phyloP scores from a whole-genome alignment of 2,797 vertebrate species.

The Rhodeus uyekii region DNA sequence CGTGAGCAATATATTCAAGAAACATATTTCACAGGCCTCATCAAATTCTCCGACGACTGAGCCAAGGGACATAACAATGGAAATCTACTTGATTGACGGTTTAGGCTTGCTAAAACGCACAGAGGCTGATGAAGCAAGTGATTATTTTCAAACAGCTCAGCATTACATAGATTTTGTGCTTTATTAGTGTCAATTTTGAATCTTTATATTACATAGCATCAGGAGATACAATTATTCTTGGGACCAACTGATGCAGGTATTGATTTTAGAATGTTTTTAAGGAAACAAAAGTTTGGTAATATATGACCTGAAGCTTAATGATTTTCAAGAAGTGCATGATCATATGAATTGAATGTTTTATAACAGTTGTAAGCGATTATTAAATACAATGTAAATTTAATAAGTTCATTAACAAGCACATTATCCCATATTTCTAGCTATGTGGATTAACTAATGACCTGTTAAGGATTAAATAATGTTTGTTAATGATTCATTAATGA shows the following conservation, averaged over 20 bases:
- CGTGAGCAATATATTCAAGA: slow-evolving; percentile 30
- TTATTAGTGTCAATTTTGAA: not conserved
- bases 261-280: not conserved
- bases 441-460: not conserved
- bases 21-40: slow-evolving; percentile 18
- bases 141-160: not conserved
- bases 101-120: not conserved
- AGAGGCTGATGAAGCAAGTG: slow-evolving; percentile 8
- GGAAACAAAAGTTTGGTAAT: too few species aligned
- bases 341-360: too few species aligned
- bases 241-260: not conserved
- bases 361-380: too few species aligned
- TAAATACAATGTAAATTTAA: too few species aligned
- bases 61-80: slow-evolving; percentile 22
- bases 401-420: too few species aligned
- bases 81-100: slow-evolving; percentile 20
- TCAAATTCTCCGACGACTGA: slow-evolving; percentile 11
- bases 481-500: not conserved
- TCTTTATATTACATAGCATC: not conserved
- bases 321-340: too few species aligned
- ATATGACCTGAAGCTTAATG: too few species aligned
- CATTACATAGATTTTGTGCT: not conserved
- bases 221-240: not conserved
- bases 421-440: too few species aligned
- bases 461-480: not conserved